These are phyloP conservation scores for Pyrrhia umbra DNA, from an alignment of 2,888 invertebrate genomes.

Conservation along the genomic window DNA sequence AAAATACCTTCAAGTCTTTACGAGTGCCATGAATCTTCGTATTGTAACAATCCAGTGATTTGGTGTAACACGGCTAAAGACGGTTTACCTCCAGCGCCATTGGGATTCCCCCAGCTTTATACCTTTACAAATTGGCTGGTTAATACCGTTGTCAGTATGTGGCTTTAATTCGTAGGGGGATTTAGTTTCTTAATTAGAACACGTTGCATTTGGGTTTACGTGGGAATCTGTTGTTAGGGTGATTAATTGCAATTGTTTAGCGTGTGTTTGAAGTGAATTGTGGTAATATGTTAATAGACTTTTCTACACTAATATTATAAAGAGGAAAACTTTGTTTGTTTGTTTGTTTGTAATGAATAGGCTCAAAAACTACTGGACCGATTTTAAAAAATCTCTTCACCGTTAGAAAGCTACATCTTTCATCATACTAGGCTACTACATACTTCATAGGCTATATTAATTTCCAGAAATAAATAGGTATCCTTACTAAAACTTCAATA, in stretches of 20 bases:
- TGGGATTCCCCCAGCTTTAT: constrained; percentile 50
- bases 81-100: constrained; percentile 59
- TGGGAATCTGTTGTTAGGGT: constrained; percentile 33
- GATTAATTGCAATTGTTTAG: constrained; percentile 39
- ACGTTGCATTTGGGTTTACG: constrained; percentile 42
- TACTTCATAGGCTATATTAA: too few relatives aligned
- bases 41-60: constrained; percentile 56
- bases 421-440: too few relatives aligned
- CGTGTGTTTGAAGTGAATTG: constrained; percentile 3
- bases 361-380: too few relatives aligned
- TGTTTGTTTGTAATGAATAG: too few relatives aligned
- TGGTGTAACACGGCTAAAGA: constrained; percentile 51
- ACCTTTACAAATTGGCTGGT: constrained; percentile 63
- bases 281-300: neutral
- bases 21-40: constrained; percentile 60
- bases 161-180: constrained; percentile 63
- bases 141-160: constrained; percentile 63
- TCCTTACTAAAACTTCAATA: too few relatives aligned
- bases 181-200: constrained; percentile 64
- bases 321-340: too few relatives aligned
- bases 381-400: too few relatives aligned
- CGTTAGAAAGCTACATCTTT: too few relatives aligned
- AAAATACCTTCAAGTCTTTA: too few relatives aligned
- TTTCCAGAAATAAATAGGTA: too few relatives aligned
- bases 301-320: too few relatives aligned